Base-by-base conservation (phyloP, 2,888 invertebrate genomes). In the Micoletzkya japonica region DNA sequence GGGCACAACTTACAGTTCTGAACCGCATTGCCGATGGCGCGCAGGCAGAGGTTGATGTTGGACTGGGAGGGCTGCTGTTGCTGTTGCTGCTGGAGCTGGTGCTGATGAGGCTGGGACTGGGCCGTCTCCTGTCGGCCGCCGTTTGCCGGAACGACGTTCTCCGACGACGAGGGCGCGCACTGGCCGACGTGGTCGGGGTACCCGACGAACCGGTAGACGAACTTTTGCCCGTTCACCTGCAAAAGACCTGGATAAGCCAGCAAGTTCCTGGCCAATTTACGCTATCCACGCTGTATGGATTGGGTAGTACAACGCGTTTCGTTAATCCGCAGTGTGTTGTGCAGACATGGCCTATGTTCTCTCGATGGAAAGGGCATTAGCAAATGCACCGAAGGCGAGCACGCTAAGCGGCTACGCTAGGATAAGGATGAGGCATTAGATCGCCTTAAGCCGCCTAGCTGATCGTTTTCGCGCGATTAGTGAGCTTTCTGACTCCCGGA, bases 121-220 rank as follows among this genome's bases (percentile, higher is more conserved):
- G 20, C 17, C 17, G 37, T 37, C 28, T 59, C 39, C 54, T 7
- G 26, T 14, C 20, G 24, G 14, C 20, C 17, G 4, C 59, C 26
- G 39, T 39, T 39, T n/a, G n/a, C n/a, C 44, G 10, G 10, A 20
- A 44, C 44, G 44, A 44, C 44, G 44, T 20, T 20, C 10, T n/a
- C n/a, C n/a, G n/a, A n/a, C n/a, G n/a, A n/a, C n/a, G 28, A 24
- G 39, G 68, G 44, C 2, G 57, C 34, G 0, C 54, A 37, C 37
- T 58, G 56, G 17, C 57, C 57, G 30, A 57, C 28, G 14, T 37
- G 26, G 28, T 76, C 77, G 24, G 76, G 74, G 39, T 70, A 71
- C 24, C 64, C 61, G 24, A 86, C 86, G 74, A 86, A 86, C 44
- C 85, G 82, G 70, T 86, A 86, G 52, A 86, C 86, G 71, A 86